phyloP scores from a whole-genome alignment of 2,888 invertebrate genomes.

The Caenorhabditis afra region DNA sequence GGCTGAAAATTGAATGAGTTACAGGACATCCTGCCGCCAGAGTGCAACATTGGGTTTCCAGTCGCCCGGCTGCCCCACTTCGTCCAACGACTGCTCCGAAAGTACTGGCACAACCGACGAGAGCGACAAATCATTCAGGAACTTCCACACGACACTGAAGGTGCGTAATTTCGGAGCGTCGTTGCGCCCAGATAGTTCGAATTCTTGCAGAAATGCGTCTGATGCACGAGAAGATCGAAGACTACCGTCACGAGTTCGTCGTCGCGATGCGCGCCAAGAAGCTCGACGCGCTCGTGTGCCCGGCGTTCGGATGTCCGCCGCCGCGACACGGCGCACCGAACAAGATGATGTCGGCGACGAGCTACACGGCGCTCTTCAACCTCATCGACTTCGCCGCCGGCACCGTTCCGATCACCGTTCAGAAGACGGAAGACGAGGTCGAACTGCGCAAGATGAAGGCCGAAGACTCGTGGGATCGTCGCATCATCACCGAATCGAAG shows the following conservation, averaged over 20 bases:
- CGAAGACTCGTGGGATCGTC: slow-evolving; percentile 66
- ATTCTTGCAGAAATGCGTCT: slow-evolving; percentile 54
- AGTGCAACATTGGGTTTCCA: slow-evolving; percentile 56
- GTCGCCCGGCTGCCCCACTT: slow-evolving; percentile 40
- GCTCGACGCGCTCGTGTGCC: slow-evolving; percentile 54
- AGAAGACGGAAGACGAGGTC: slow-evolving; percentile 64
- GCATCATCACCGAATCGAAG: slow-evolving; percentile 63
- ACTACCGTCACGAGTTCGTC: slow-evolving; percentile 59
- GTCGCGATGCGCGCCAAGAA: slow-evolving; percentile 31
- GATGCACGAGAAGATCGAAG: slow-evolving; percentile 60
- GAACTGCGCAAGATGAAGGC: slow-evolving; percentile 57
- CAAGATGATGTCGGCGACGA: slow-evolving; percentile 69
- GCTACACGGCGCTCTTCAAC: slow-evolving; percentile 62
- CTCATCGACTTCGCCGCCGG: slow-evolving; percentile 61
- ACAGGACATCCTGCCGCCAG: slow-evolving; percentile 63
- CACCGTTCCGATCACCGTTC: slow-evolving; percentile 80
- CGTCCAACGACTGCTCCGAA: slow-evolving; percentile 47
- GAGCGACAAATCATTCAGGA: slow-evolving; percentile 42
- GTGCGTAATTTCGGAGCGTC: too few relatives aligned
- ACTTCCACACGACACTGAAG: slow-evolving; percentile 50
- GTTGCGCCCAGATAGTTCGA: not conserved
- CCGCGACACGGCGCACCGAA: slow-evolving; percentile 69
- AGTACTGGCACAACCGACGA: slow-evolving; percentile 34
- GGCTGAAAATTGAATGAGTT: not conserved
- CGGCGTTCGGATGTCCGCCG: slow-evolving; percentile 57